Conservation (phyloP, 2,797 vertebrate genomes). For the Acridotheres tristis region DNA sequence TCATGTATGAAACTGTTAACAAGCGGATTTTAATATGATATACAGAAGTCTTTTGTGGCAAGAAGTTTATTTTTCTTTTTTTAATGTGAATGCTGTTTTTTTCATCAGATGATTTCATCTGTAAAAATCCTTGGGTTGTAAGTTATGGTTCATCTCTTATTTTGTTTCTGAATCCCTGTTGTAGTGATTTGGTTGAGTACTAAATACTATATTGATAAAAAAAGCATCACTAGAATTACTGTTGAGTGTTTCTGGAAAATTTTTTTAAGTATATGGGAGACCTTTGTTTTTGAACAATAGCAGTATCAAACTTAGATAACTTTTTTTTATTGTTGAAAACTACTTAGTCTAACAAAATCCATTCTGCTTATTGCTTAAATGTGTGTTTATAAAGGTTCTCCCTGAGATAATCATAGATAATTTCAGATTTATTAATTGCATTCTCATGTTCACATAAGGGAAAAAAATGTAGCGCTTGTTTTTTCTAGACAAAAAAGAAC, state of each 20-base stretch:
- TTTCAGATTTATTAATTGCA: not conserved
- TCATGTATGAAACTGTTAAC: not conserved
- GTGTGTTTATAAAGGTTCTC: not conserved
- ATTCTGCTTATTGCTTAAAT: not conserved
- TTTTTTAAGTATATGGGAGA: not conserved
- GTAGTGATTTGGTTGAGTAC: not conserved
- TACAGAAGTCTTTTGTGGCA: not conserved
- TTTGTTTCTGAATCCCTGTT: not conserved
- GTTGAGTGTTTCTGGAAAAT: not conserved
- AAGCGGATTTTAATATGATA: not conserved
- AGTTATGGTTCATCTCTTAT: accelerated
- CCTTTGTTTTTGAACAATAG: not conserved
- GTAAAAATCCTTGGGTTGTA: not conserved
- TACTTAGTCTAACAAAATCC: not conserved
- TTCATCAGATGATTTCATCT: not conserved
- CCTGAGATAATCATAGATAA: not conserved
- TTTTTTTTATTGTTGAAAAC: not conserved
- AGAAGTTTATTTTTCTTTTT: not conserved
- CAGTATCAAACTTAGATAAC: not conserved
- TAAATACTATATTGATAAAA: not conserved
- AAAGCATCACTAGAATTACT: not conserved
- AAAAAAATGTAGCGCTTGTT: not conserved
- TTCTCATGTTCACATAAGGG: accelerated
- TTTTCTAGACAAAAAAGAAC: not conserved
- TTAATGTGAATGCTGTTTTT: not conserved